These are phyloP conservation scores for Morphnarchus princeps DNA, from an alignment of 2,113 vertebrate genomes.

Conservation along the genomic window DNA sequence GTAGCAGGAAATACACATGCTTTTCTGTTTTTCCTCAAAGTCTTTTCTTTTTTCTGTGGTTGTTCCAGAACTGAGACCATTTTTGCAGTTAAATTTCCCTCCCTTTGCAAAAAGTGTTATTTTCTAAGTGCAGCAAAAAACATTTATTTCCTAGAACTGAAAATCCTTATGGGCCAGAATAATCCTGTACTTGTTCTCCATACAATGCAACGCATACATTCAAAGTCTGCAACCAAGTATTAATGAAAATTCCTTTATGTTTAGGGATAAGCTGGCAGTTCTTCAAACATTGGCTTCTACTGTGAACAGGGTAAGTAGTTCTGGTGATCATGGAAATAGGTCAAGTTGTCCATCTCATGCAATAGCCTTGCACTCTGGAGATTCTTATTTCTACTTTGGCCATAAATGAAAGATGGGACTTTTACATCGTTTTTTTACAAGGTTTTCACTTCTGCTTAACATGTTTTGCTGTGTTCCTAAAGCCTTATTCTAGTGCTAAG, in stretches of 20 bases:
- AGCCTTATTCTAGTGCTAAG: background rate
- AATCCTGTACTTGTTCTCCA: background rate
- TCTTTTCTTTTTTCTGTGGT: background rate
- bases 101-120: background rate
- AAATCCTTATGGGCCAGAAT: background rate
- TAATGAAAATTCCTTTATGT: background rate
- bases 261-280: slow-evolving; percentile 87
- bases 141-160: background rate
- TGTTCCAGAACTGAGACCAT: background rate
- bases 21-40: background rate
- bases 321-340: accelerated
- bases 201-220: background rate
- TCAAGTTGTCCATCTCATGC: background rate
- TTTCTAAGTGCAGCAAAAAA: background rate
- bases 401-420: background rate
- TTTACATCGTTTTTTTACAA: accelerated
- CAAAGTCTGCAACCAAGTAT: background rate
- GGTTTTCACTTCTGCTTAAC: background rate
- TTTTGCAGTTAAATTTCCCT: background rate
- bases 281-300: slow-evolving; percentile 86
- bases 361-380: background rate
- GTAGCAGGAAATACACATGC: background rate
- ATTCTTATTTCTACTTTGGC: background rate
- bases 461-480: background rate
- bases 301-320: slow-evolving; percentile 80